Evolutionary conservation across 2,113 vertebrate genomes (phyloP).

Genomic region (Psophia crepitans): DNA sequence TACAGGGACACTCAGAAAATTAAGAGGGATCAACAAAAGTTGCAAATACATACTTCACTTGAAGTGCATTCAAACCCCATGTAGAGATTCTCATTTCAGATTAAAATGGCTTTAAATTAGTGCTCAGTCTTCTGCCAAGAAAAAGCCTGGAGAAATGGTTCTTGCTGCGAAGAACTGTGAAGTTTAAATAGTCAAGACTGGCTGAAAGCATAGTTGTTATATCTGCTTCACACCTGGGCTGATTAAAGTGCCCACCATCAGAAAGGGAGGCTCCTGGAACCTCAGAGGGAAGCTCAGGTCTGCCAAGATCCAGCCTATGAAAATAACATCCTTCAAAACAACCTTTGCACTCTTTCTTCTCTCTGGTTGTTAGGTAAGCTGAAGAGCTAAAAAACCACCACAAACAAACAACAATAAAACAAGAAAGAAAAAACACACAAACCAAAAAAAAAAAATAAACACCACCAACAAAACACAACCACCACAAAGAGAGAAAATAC

Average conservation of each 20-base stretch:
- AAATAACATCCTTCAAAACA: neutral
- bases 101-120: conserved; percentile 62
- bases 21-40: conserved; percentile 47
- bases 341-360: neutral
- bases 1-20: neutral
- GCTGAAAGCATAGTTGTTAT: neutral
- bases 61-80: conserved; percentile 33
- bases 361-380: neutral
- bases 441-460: too few species aligned
- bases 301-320: neutral
- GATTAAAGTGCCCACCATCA: conserved; percentile 2
- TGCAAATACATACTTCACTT: conserved; percentile 32
- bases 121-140: conserved; percentile 40
- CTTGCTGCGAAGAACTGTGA: conserved; percentile 35
- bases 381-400: neutral
- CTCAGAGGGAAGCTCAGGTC: neutral
- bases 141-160: conserved; percentile 17
- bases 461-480: too few species aligned
- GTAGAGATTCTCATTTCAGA: conserved; percentile 59
- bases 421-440: rapidly evolving
- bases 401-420: too few species aligned
- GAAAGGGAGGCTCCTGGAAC: neutral
- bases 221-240: conserved; percentile 2
- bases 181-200: conserved; percentile 21
- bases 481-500: neutral